Base-by-base conservation (phyloP, 92 coral and sea anemone species). In the Parazoanthus atlanticus region DNA sequence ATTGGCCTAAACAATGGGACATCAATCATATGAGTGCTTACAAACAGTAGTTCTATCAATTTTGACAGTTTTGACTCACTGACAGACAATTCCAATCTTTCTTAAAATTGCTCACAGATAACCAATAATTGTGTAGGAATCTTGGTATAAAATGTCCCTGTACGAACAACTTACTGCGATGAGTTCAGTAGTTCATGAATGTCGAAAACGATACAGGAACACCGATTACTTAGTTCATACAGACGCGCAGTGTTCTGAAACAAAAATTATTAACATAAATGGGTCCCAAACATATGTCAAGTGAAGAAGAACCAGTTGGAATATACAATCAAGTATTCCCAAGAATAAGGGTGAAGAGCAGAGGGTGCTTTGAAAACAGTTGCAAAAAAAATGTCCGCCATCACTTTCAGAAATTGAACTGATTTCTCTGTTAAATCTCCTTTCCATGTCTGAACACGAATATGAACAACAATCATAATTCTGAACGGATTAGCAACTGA, bases 301-400 rank as follows among this genome's bases (percentile, higher is more conserved):
- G 5, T 0, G 49, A 0, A 7, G 49, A 10, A 10, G n/a, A n/a
- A n/a, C n/a, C n/a, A n/a, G n/a, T n/a, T n/a, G n/a, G n/a, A 43
- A 43, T 43, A 0, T 15, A 56, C 19, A 56, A 56, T 16, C 65
- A 56, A 19, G 65, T 56, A 23, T 17, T 76, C 38, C 17, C 16
- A 25, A 77, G 32, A 41, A 21, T 28, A 76, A 2, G 74, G 17
- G 9, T 65, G 29, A 38, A 3, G 33, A 47, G 36, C 6, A 13
- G 25, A 12, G 17, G 8, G 6, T 7, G 19, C 38, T 47, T 56
- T 80, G 84, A 66, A 25, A 80, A 31, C 23, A 54, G 56, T 52
- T 31, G 83, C 49, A 49, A 79, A 79, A 15, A 49, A 79, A 79
- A 15, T 56, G 43, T 54, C 72, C 72, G 47, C 58, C 84, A 56